Base-by-base conservation (phyloP, 2,888 invertebrate genomes). In the Apotomis betuletana region DNA sequence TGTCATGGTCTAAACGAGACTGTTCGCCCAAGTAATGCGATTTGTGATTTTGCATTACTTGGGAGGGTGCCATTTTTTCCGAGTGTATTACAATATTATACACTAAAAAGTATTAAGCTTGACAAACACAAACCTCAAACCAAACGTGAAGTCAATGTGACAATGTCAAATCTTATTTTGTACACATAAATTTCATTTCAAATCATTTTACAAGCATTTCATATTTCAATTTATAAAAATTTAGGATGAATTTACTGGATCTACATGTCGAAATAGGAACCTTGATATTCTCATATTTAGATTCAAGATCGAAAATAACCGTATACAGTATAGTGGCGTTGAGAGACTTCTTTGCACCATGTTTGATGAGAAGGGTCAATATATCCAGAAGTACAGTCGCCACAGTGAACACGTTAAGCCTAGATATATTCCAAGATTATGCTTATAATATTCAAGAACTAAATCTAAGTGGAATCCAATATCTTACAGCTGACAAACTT, bases 401-500 rank as follows among this genome's bases (percentile, higher is more conserved):
- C 10, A 78, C 79, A 10, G 76, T 75, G 5, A 78, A 78, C 44
- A 78, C 78, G 12, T 73, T 85, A 9, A 51, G 78, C 0, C 76
- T 82, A 65, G 75, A 74, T 6, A 74, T 84, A 52, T 78, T 85
- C 67, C n/a, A 75, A 4, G 74, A 83, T 62, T 73, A 80, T 0
- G 79, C 77, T 44, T 65, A 77, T 12, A 67, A 81, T 58, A 78
- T 85, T 49, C 75, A 76, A n/a, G 80, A 79, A 10, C 69, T 86
- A 10, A 81, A 84, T 73, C 61, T 86, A 2, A 81, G 84, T 46
- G 83, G 84, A 5, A 75, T 84, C 54, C 77, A 78, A 63, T 81
- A 84, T 63, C 72, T 86, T 9, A 79, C 70, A n/a, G 81, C 76
- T 4, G 75, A 77, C 3, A 73, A 62, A 9, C 71, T 85, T 12